Conservation (phyloP, 1,140 invertebrate species). For the Cardiocondyla obscurior region DNA sequence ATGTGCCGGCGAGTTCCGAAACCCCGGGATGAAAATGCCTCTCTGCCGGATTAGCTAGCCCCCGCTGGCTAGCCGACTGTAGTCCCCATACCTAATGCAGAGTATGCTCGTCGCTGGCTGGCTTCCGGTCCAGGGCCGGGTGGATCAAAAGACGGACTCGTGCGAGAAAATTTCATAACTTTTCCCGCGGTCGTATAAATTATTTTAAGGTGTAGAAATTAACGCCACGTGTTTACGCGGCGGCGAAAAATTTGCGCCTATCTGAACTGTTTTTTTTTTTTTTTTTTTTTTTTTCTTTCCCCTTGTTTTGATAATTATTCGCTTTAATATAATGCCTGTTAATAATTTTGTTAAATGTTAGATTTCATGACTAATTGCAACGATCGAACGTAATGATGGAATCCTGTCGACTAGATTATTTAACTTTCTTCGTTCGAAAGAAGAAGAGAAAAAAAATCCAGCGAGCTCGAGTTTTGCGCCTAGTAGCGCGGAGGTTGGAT, state of each 20-base stretch:
- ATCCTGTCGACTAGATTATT: neutral
- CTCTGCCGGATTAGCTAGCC: constrained; percentile 71
- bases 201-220: neutral
- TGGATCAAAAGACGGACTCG: neutral
- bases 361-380: neutral
- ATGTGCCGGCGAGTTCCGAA: constrained; percentile 68
- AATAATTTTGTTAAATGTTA: neutral
- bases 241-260: too few relatives aligned
- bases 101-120: constrained; percentile 55
- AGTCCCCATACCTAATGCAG: constrained; percentile 64
- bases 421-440: neutral
- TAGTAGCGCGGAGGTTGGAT: constrained; percentile 10
- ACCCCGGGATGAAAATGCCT: constrained; percentile 69
- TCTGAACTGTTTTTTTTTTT: too few relatives aligned
- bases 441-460: too few relatives aligned
- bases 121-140: constrained; percentile 60
- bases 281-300: neutral
- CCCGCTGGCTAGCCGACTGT: constrained; percentile 59
- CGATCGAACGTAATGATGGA: neutral
- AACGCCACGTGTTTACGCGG: too few relatives aligned
- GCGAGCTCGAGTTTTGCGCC: neutral
- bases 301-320: too few relatives aligned
- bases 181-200: neutral
- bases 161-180: neutral
- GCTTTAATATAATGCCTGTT: too few relatives aligned